Evolutionary conservation across 1,140 invertebrate species (phyloP).

Genomic region (Ptiloglossa arizonensis): DNA sequence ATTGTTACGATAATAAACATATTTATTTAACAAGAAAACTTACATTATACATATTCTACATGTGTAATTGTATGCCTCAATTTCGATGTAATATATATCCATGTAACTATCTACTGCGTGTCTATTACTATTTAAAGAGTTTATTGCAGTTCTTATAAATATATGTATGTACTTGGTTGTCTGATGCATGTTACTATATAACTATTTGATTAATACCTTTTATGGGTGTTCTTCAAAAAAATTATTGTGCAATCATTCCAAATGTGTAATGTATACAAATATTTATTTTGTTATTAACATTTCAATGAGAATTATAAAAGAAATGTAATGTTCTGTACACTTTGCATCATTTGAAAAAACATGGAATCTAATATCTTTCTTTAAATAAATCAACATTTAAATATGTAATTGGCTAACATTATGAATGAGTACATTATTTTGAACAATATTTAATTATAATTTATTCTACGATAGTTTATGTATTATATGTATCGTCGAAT

Average conservation of each 20-base stretch:
- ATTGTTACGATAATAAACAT: not conserved
- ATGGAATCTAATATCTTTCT: not conserved
- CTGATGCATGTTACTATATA: conserved; percentile 3
- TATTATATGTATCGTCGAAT: not conserved
- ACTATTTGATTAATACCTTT: not conserved
- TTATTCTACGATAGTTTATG: not conserved
- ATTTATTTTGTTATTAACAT: conserved; percentile 8
- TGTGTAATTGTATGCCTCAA: conserved; percentile 1
- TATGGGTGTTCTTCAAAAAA: not conserved
- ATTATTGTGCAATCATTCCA: conserved; percentile 32
- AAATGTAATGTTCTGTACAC: not conserved
- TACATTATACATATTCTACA: conserved; percentile 1
- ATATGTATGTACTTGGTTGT: conserved; percentile 18
- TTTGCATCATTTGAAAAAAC: not conserved
- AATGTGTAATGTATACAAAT: not conserved
- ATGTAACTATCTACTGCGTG: conserved; percentile 6
- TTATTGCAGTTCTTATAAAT: conserved; percentile 21
- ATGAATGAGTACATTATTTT: not conserved
- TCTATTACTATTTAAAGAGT: conserved; percentile 11
- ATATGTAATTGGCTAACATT: not conserved
- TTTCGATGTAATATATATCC: conserved; percentile 27
- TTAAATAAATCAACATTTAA: not conserved
- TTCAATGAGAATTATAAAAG: not conserved
- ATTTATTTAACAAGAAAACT: conserved; percentile 22
- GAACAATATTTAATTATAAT: not conserved